Conservation (phyloP, 1,140 invertebrate species). For the Drosophila elegans region DNA sequence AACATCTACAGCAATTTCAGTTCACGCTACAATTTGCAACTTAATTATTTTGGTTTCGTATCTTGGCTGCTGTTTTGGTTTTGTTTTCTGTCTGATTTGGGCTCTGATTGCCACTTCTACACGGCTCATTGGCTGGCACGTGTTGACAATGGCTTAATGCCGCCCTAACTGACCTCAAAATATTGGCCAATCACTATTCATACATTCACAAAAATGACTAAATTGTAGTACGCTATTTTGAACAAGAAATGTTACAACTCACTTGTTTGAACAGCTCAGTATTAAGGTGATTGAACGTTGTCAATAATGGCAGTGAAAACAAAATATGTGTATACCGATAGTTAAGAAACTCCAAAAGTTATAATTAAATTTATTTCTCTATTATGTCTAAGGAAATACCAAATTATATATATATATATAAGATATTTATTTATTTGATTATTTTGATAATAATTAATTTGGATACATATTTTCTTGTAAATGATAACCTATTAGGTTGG, state of each 20-base stretch:
- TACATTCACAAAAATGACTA: conserved; percentile 6
- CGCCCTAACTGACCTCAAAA: conserved; percentile 33
- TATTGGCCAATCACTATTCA: conserved; percentile 26
- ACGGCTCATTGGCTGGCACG: conserved; percentile 59
- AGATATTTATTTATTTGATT: too few relatives aligned
- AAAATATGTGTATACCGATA: neutral
- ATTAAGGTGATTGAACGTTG: neutral
- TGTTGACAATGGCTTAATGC: conserved; percentile 45
- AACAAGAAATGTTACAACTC: neutral
- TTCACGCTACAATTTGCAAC: conserved; percentile 70
- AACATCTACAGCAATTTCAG: conserved; percentile 31
- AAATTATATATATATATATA: too few relatives aligned
- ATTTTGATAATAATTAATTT: too few relatives aligned
- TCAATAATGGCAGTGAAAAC: neutral
- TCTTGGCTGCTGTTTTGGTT: conserved; percentile 13
- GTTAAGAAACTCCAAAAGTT: neutral
- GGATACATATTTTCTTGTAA: too few relatives aligned
- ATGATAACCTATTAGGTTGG: too few relatives aligned
- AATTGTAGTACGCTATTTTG: conserved; percentile 12
- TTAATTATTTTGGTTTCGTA: conserved; percentile 55
- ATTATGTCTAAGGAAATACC: too few relatives aligned
- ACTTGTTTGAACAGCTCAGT: conserved; percentile 28
- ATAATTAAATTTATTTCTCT: too few relatives aligned
- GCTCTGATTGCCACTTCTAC: conserved; percentile 54
- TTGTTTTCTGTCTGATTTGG: conserved; percentile 35